These are phyloP conservation scores for Rotaria magnacalcarata DNA, from an alignment of 2,888 invertebrate species.

Conservation along the genomic window DNA sequence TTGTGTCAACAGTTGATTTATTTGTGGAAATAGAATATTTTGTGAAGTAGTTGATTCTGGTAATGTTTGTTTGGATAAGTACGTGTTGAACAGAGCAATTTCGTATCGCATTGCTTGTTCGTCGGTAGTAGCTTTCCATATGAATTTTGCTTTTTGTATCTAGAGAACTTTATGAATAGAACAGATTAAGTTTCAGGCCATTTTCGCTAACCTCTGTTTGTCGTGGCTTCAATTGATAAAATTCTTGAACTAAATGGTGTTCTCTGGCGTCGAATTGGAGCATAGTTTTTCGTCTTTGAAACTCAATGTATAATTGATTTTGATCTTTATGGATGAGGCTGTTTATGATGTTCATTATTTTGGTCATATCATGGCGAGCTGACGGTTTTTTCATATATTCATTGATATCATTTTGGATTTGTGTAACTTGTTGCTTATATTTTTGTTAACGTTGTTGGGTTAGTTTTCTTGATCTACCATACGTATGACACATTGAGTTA, in stretches of 20 bases:
- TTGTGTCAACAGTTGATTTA: too few species aligned
- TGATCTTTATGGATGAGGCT: background rate
- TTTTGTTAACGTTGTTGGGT: background rate
- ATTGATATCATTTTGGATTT: background rate
- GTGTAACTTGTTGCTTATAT: background rate
- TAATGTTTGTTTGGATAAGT: too few species aligned
- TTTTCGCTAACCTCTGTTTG: background rate
- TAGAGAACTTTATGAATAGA: background rate
- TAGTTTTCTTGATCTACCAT: background rate
- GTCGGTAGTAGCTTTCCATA: background rate
- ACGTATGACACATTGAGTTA: background rate
- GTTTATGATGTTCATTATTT: background rate
- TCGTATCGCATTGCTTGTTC: too few species aligned
- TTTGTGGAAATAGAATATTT: too few species aligned
- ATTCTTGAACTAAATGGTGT: background rate
- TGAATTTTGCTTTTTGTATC: background rate
- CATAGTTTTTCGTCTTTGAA: background rate
- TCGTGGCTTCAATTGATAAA: background rate
- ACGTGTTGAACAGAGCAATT: too few species aligned
- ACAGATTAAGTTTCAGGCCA: background rate
- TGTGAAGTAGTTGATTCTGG: too few species aligned
- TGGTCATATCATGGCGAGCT: accelerated
- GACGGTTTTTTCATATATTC: background rate
- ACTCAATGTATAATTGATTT: background rate
- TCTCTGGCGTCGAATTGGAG: background rate